Percentiles rank a stretch among this genome's conserved stretches.
phyloP scores from a whole-genome alignment of 2,113 vertebrate genomes.

The Cyanoderma ruficeps region DNA sequence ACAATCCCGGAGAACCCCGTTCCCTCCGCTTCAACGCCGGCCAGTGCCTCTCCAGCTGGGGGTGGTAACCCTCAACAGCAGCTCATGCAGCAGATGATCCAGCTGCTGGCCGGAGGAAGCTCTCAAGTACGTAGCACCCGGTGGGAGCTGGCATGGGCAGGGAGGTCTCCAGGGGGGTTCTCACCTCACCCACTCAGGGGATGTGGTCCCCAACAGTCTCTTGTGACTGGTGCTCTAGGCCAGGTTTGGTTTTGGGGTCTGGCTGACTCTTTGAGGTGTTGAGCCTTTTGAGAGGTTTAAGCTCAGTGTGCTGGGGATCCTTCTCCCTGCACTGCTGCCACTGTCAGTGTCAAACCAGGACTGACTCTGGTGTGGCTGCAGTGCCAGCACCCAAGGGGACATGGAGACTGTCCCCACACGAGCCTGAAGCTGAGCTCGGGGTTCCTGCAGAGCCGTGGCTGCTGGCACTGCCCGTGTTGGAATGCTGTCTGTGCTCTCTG shows the following conservation, averaged over 20 bases:
- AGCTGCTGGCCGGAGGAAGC: conserved; percentile 88
- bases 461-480: fast-evolving
- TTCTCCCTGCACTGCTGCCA: not conserved
- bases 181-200: fast-evolving
- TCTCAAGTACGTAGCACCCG: conserved; percentile 68
- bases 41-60: conserved; percentile 69
- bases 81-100: conserved; percentile 94
- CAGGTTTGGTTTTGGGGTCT: not conserved
- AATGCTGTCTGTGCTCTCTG: not conserved
- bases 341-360: fast-evolving
- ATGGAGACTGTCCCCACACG: fast-evolving
- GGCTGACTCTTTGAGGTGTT: not conserved
- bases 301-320: not conserved
- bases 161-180: not conserved
- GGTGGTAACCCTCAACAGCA: conserved; percentile 75
- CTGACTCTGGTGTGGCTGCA: not conserved
- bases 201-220: not conserved
- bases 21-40: conserved; percentile 84
- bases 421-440: not conserved
- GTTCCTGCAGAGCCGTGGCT: fast-evolving
- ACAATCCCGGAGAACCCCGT: conserved; percentile 82
- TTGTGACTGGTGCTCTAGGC: not conserved
- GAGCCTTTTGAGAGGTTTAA: not conserved
- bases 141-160: not conserved
- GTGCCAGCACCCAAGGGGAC: not conserved